A percentile compares a stretch with the other conserved stretches of the same genome.
Evolutionary conservation across 2,797 vertebrate species (phyloP).

Genomic region (Sebastes vulpes): DNA sequence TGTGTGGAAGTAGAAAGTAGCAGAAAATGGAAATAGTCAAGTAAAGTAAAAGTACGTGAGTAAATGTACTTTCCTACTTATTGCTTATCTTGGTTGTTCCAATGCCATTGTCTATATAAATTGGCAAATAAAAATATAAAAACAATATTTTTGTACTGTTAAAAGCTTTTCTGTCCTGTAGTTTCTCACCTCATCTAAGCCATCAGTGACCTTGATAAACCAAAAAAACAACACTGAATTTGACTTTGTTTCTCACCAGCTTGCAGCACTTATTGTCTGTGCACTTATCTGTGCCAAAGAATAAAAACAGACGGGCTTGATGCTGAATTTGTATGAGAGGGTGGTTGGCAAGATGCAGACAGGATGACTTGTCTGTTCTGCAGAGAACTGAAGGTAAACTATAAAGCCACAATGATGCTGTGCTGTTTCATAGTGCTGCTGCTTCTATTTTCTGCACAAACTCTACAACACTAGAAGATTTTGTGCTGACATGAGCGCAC

Average conservation of each 20-base stretch:
- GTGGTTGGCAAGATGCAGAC: conserved; percentile 30
- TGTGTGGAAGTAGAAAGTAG: too few species aligned
- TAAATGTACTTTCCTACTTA: too few species aligned
- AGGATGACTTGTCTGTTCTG: conserved; percentile 45
- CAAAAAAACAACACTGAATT: not conserved
- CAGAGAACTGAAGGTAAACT: conserved; percentile 60
- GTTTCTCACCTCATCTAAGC: not conserved
- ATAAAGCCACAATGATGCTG: conserved; percentile 41
- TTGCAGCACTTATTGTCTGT: conserved; percentile 9
- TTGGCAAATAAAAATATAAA: not conserved
- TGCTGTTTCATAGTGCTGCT: conserved; percentile 21
- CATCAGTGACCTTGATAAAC: not conserved
- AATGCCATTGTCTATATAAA: not conserved
- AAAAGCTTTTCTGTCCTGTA: not conserved
- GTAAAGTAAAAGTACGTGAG: too few species aligned
- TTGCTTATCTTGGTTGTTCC: not conserved
- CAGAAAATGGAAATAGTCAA: too few species aligned
- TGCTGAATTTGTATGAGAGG: conserved; percentile 24
- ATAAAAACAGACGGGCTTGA: conserved; percentile 19
- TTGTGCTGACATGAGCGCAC: conserved; percentile 40
- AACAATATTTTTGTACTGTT: not conserved
- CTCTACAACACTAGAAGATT: conserved; percentile 43
- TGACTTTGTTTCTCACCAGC: conserved; percentile 18
- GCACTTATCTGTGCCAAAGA: conserved; percentile 19
- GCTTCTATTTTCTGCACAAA: conserved; percentile 68